Percentiles rank a stretch among this genome's conserved stretches.
Conservation (phyloP, 2,888 invertebrate genomes). For the Brachypalpus laphriformis region DNA sequence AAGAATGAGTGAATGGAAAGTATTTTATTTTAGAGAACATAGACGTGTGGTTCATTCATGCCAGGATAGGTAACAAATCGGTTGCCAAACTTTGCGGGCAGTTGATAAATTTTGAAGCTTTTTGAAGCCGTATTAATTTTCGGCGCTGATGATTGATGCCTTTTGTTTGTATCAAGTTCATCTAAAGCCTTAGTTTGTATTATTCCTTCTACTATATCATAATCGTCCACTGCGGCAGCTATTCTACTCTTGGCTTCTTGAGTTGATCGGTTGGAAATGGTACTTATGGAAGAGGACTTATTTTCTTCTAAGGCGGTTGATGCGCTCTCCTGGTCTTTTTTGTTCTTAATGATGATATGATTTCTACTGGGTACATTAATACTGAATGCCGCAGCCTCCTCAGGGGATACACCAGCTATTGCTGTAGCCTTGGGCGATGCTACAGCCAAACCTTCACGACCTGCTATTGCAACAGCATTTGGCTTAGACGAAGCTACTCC, state of each 20-base stretch:
- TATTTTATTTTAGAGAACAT: conserved; percentile 11
- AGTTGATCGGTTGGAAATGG: background rate
- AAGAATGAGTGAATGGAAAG: background rate
- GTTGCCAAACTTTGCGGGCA: background rate
- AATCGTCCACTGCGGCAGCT: conserved; percentile 23
- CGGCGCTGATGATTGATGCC: background rate
- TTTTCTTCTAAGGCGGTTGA: background rate
- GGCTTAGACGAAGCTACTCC: conserved; percentile 90
- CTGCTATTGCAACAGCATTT: conserved; percentile 88
- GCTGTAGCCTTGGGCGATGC: conserved; percentile 89
- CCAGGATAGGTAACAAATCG: background rate
- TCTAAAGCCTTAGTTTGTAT: background rate
- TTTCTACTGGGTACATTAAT: conserved; percentile 79
- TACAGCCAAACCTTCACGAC: conserved; percentile 87
- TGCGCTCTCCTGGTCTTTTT: background rate
- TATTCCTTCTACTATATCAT: background rate
- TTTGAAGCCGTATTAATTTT: background rate
- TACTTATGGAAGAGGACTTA: background rate
- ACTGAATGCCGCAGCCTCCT: conserved; percentile 81
- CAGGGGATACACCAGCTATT: conserved; percentile 86
- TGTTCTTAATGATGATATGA: conserved; percentile 79
- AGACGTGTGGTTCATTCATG: background rate
- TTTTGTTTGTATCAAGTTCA: background rate
- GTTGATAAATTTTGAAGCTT: background rate
- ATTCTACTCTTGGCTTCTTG: conserved; percentile 23